Evolutionary conservation across 2,113 vertebrate species (phyloP), one percentile per base, ranked within the genome.

Genomic region (Plecotus auritus): DNA sequence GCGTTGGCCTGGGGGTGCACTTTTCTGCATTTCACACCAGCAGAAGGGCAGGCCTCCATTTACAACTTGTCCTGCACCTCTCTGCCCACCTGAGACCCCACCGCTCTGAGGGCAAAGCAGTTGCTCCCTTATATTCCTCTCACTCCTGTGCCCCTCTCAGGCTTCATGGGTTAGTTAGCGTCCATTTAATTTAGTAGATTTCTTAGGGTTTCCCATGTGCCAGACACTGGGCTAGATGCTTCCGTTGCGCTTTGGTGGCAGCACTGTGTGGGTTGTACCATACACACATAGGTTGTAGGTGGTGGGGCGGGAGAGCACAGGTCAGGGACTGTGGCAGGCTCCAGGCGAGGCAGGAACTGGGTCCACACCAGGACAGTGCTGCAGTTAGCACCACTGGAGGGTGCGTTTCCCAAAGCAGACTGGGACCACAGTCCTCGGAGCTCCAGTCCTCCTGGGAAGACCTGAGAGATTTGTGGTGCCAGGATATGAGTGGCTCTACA

Each of bases 261-360:
- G 54, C 8, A 2, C 12, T 20, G 10, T 8, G 0, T 9, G 35
- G 49, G 14, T 4, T 0, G 0, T 9, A 4, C 35, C 2, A 13
- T 17, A 35, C 5, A 16, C 9, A 42, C 9, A 23, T 18, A 30
- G n/a, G 22, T 7, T 2, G 3, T 56, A 49, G 22, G 4, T 14
- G 3, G 59, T 42, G 7, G 23, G n/a, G n/a, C 0, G 13, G 13
- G 30, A 85, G 73, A 49, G 26, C n/a, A 51, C 17, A 18, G 26
- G 23, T 40, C n/a, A 3, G 49, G 2, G 18, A 16, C 40, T 20
- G 66, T n/a, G 37, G 32, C 35, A 8, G 30, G 72, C 7, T 69
- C 37, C 17, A 4, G 28, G 30, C 20, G 64, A 74, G n/a, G 12
- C 0, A 0, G 40, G 23, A 59, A 2, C 7, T 14, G 9, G 45